A percentile compares a stretch with the other conserved stretches of the same genome.
Evolutionary conservation across 2,113 vertebrate species (phyloP).

Genomic region (Rhinoderma darwinii): DNA sequence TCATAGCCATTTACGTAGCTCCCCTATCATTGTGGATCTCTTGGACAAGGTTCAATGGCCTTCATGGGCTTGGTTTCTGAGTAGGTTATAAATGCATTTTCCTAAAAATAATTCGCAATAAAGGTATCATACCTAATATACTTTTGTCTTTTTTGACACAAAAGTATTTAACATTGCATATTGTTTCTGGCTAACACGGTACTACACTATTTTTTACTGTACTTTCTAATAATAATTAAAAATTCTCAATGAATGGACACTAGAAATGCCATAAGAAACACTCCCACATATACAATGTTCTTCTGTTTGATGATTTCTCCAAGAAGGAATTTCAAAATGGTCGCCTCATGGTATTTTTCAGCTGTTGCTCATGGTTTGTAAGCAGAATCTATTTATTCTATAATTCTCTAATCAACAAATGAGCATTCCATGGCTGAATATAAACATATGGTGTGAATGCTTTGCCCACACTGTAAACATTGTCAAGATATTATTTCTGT

Average conservation of each 20-base stretch:
- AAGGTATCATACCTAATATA: too few species aligned
- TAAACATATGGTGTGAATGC: slow-evolving; percentile 16
- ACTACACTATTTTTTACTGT: too few species aligned
- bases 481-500: slow-evolving; percentile 17
- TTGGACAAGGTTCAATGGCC: neutral
- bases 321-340: neutral
- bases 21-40: too few species aligned
- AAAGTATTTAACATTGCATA: too few species aligned
- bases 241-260: neutral
- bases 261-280: too few species aligned
- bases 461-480: slow-evolving; percentile 1
- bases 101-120: too few species aligned
- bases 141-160: too few species aligned
- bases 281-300: neutral
- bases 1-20: too few species aligned
- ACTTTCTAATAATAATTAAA: too few species aligned
- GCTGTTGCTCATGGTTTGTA: neutral
- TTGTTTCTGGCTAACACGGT: too few species aligned
- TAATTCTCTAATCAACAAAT: slow-evolving; percentile 26
- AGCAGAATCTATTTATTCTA: slow-evolving; percentile 21
- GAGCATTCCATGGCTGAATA: neutral
- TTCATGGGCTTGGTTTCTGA: neutral
- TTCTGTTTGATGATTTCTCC: neutral
- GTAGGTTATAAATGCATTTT: too few species aligned
- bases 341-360: neutral